Evolutionary conservation across 1,140 invertebrate species (phyloP).

Genomic region (Ips nitidus): DNA sequence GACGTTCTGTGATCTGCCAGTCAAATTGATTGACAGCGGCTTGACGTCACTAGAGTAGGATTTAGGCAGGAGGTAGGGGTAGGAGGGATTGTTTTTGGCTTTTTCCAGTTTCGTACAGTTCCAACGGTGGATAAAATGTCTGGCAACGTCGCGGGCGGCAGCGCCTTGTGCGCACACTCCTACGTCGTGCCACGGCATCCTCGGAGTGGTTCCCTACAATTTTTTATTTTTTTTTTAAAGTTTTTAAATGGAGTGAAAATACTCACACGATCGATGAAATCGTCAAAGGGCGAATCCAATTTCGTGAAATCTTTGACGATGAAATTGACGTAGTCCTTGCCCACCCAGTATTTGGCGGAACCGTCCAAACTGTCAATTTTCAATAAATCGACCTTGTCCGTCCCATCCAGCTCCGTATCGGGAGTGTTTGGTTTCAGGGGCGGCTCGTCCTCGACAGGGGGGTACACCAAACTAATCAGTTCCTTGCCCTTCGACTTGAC

Average conservation of each 20-base stretch:
- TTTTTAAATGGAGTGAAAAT: no score
- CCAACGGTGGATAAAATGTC: constrained; percentile 98
- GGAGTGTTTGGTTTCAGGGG: constrained; percentile 57
- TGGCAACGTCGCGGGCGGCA: constrained; percentile 85
- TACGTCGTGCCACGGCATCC: constrained; percentile 99
- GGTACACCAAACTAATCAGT: constrained; percentile 68
- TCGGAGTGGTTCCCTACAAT: constrained; percentile 68
- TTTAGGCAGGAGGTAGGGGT: constrained; percentile 91
- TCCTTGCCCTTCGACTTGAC: constrained; percentile 63
- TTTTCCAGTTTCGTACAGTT: constrained; percentile 90
- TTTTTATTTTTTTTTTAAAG: neutral
- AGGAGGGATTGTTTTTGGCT: constrained; percentile 71
- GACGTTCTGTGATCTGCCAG: constrained; percentile 60
- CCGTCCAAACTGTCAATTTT: constrained; percentile 56
- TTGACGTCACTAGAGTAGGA: constrained; percentile 60
- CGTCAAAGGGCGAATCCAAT: constrained; percentile 85
- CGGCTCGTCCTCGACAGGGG: constrained; percentile 57
- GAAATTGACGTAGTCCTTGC: constrained; percentile 98
- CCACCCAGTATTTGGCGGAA: constrained; percentile 91
- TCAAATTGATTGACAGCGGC: constrained; percentile 53
- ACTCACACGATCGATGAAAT: constrained; percentile 48
- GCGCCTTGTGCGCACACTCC: constrained; percentile 83
- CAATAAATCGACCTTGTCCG: constrained; percentile 34
- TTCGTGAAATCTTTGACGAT: constrained; percentile 97
- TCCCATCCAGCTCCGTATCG: constrained; percentile 47